These are phyloP conservation scores for Yponomeuta cagnagella DNA, from an alignment of 2,888 invertebrate genomes.

Conservation along the genomic window DNA sequence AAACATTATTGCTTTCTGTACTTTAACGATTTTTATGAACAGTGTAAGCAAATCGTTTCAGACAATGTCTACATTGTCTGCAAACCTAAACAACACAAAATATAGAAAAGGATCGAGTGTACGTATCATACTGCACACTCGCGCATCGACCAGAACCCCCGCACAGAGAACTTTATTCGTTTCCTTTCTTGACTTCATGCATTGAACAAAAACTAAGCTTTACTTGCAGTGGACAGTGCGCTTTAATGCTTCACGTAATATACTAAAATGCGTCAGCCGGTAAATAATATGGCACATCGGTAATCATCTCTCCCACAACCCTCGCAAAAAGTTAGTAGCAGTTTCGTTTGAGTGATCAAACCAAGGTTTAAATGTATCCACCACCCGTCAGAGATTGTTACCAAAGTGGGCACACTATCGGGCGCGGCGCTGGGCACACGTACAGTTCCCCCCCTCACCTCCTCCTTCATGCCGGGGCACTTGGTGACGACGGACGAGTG, in stretches of 20 bases:
- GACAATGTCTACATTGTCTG: too few species aligned
- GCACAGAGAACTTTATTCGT: background rate
- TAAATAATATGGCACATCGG: background rate
- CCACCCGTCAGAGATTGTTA: background rate
- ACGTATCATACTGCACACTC: too few species aligned
- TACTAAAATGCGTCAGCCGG: background rate
- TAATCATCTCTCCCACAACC: background rate
- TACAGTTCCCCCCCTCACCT: slow-evolving; percentile 64
- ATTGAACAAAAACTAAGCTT: background rate
- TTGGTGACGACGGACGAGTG: slow-evolving; percentile 98
- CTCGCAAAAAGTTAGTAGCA: background rate
- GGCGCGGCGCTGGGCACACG: background rate
- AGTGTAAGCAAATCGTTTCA: too few species aligned
- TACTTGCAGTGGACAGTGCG: background rate
- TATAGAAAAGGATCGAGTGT: too few species aligned
- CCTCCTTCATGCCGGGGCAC: slow-evolving; percentile 98
- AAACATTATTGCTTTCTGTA: too few species aligned
- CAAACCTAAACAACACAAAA: too few species aligned
- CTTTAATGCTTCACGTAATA: background rate
- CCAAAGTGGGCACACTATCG: background rate
- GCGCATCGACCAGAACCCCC: too few species aligned
- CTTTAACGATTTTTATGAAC: too few species aligned
- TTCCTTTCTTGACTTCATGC: background rate
- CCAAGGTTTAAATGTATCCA: background rate
- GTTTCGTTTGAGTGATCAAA: background rate